Conservation (phyloP, 2,888 invertebrate genomes). For the Danaus chrysippus region DNA sequence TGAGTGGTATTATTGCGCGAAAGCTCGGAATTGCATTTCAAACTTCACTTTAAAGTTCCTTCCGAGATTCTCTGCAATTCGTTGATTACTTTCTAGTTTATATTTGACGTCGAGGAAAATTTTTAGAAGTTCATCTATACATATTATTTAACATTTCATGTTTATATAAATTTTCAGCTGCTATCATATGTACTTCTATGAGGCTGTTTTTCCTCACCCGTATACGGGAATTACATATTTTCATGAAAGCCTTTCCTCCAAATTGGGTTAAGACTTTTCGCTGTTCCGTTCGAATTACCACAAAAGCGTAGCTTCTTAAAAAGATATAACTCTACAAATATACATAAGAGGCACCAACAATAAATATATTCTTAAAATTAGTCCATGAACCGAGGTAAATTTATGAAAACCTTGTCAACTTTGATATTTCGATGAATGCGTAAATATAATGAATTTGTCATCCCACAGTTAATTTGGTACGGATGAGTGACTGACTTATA, state of each 20-base stretch:
- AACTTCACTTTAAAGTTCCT: conserved; percentile 5
- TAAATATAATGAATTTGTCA: conserved; percentile 61
- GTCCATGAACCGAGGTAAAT: conserved; percentile 24
- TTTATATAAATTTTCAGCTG: too few relatives aligned
- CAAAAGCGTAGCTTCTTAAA: too few relatives aligned
- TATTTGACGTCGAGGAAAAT: neutral
- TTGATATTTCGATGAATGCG: conserved; percentile 42
- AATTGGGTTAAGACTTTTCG: too few relatives aligned
- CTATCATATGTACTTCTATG: too few relatives aligned
- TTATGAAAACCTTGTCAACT: conserved; percentile 37
- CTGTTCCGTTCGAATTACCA: too few relatives aligned
- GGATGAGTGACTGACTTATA: conserved; percentile 47
- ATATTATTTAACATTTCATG: too few relatives aligned
- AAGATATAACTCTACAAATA: neutral
- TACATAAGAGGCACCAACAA: neutral
- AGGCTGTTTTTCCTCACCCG: too few relatives aligned
- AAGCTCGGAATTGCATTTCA: conserved; percentile 7
- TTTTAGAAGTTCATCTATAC: too few relatives aligned
- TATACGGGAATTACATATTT: too few relatives aligned
- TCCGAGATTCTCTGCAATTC: neutral
- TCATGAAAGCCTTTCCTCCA: too few relatives aligned
- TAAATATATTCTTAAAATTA: conserved; percentile 1
- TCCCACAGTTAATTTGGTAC: conserved; percentile 47
- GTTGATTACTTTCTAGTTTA: conserved; percentile 7
- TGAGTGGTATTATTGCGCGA: neutral